A percentile compares a stretch with the other conserved stretches of the same genome.
Evolutionary conservation across 2,888 invertebrate genomes (phyloP).

Genomic region (Nephrocerus scutellatus): DNA sequence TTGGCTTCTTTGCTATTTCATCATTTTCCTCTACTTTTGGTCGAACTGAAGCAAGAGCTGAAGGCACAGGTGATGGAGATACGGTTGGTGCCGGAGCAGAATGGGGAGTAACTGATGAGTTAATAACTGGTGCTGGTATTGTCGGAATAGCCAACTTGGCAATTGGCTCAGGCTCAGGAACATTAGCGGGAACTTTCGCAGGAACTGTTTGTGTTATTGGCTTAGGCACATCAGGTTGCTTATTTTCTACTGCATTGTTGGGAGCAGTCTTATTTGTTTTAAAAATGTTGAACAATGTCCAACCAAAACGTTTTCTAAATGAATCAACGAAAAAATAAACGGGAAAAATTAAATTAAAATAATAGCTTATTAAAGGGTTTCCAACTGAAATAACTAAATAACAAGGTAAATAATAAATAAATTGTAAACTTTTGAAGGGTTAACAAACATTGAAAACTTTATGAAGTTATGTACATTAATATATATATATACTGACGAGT

Average conservation of each 20-base stretch:
- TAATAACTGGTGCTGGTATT: slow-evolving; percentile 11
- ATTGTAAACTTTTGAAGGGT: too few species aligned
- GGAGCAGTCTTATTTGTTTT: slow-evolving; percentile 34
- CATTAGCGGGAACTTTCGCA: slow-evolving; percentile 13
- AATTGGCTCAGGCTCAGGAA: slow-evolving; percentile 18
- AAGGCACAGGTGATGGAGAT: slow-evolving; percentile 9
- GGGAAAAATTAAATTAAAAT: slow-evolving; percentile 19
- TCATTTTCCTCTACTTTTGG: slow-evolving; percentile 3
- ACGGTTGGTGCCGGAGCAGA: slow-evolving; percentile 21
- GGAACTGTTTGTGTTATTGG: slow-evolving; percentile 22
- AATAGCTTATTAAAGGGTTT: slow-evolving; percentile 18
- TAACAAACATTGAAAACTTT: too few species aligned
- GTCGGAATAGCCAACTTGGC: slow-evolving; percentile 13
- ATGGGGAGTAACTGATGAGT: slow-evolving; percentile 13
- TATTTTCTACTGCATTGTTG: slow-evolving; percentile 33
- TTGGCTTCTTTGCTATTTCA: slow-evolving; percentile 2
- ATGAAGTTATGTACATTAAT: too few species aligned
- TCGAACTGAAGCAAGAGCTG: slow-evolving; percentile 2
- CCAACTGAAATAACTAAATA: slow-evolving; percentile 15
- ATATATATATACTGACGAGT: too few species aligned
- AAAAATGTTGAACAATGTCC: slow-evolving; percentile 43
- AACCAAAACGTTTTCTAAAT: slow-evolving; percentile 46
- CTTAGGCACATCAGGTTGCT: slow-evolving; percentile 15
- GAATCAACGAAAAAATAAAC: slow-evolving; percentile 25
- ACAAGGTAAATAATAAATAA: slow-evolving; percentile 6